A percentile compares a stretch with the other conserved stretches of the same genome.
Evolutionary conservation across 2,797 vertebrate genomes (phyloP).

Genomic region (Spinibarbus caldwelli): DNA sequence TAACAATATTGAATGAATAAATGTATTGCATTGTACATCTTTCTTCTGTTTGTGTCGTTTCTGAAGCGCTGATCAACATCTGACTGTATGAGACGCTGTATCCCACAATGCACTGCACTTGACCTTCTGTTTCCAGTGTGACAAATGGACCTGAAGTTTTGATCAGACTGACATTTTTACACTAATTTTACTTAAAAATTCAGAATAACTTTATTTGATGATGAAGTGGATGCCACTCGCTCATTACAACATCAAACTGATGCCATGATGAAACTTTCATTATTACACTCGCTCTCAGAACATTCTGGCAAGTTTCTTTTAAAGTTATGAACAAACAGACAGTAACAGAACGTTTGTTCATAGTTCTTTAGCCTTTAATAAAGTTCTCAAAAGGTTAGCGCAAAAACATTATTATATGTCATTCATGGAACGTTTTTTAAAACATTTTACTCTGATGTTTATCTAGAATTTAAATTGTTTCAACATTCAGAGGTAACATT

Average conservation of each 20-base stretch:
- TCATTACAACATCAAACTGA: not conserved
- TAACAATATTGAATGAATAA: conserved; percentile 79
- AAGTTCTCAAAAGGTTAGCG: too few relatives aligned
- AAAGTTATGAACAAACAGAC: not conserved
- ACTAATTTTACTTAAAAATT: not conserved
- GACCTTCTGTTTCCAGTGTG: not conserved
- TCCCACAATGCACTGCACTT: not conserved
- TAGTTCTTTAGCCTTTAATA: too few relatives aligned
- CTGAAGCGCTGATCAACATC: not conserved
- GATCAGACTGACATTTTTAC: not conserved
- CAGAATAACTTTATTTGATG: not conserved
- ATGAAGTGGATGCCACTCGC: too few relatives aligned
- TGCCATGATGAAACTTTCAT: too few relatives aligned
- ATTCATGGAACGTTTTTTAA: too few relatives aligned
- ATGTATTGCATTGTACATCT: conserved; percentile 62
- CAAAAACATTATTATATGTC: not conserved
- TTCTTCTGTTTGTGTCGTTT: not conserved
- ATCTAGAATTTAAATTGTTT: too few relatives aligned
- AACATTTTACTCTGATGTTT: too few relatives aligned
- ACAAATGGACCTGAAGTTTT: not conserved
- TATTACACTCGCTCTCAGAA: not conserved
- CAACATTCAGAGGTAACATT: too few relatives aligned
- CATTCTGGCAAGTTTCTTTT: not conserved
- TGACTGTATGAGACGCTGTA: conserved; percentile 17
- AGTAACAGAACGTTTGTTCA: not conserved